Evolutionary conservation across 2,797 vertebrate species (phyloP).

Genomic region (Cossypha heuglini): DNA sequence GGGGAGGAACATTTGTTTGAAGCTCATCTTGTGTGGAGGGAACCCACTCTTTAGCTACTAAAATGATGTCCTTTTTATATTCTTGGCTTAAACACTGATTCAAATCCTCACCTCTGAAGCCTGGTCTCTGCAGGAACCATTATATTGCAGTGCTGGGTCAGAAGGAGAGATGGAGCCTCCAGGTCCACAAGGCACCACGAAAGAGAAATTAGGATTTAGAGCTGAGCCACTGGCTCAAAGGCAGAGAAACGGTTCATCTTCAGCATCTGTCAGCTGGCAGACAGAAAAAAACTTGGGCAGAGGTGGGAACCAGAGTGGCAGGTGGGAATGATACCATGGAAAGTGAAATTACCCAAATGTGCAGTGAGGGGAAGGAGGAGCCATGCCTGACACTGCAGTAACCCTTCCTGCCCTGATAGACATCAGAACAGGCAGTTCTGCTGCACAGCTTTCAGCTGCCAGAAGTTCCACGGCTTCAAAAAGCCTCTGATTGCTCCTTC

Average conservation of each 20-base stretch:
- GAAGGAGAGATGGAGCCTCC: background rate
- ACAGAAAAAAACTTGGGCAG: background rate
- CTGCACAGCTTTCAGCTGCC: rapidly evolving
- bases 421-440: rapidly evolving
- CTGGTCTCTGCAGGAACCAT: background rate
- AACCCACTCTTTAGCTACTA: background rate
- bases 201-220: background rate
- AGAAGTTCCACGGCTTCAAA: background rate
- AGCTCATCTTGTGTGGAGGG: background rate
- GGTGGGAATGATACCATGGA: background rate
- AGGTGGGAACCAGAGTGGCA: background rate
- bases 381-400: background rate
- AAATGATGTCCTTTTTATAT: background rate
- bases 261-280: background rate
- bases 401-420: background rate
- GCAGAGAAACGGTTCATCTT: background rate
- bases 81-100: background rate
- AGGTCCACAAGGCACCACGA: background rate
- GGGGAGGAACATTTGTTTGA: background rate
- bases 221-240: background rate
- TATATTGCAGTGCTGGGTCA: background rate
- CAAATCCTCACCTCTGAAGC: background rate
- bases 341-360: background rate
- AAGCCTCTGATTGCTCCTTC: background rate
- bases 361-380: background rate